phyloP scores from a whole-genome alignment of 2,113 vertebrate species.

The Gopherus flavomarginatus region DNA sequence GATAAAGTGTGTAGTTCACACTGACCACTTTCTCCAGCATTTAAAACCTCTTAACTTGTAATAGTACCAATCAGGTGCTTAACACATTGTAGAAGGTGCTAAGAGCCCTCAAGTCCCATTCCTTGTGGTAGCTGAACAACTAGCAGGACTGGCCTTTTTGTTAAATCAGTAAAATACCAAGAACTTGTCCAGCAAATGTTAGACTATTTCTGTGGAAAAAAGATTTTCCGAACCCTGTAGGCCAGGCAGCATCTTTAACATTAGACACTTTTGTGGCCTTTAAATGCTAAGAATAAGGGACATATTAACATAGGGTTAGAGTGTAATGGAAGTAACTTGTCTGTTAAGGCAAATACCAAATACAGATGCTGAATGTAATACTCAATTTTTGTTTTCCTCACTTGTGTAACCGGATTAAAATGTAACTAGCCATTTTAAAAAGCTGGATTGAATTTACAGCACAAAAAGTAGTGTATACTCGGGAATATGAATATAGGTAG shows the following conservation, averaged over 20 bases:
- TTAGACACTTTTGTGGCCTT: slow-evolving; percentile 4
- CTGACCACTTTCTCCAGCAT: neutral
- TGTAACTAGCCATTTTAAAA: slow-evolving; percentile 62
- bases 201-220: slow-evolving; percentile 62
- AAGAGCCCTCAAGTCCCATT: neutral
- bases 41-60: neutral
- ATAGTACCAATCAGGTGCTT: neutral
- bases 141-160: neutral
- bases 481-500: slow-evolving; percentile 24
- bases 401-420: slow-evolving; percentile 60
- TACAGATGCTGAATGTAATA: slow-evolving; percentile 61
- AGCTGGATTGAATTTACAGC: slow-evolving; percentile 44
- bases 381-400: slow-evolving; percentile 8
- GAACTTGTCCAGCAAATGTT: neutral
- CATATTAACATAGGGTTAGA: slow-evolving; percentile 67
- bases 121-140: neutral
- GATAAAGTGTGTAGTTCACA: neutral
- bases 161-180: neutral
- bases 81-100: neutral
- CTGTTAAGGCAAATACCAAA: slow-evolving; percentile 70
- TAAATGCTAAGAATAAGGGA: slow-evolving; percentile 60
- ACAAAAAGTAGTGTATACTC: slow-evolving; percentile 38
- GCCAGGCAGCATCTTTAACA: slow-evolving; percentile 53
- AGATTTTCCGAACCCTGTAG: slow-evolving; percentile 20
- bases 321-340: slow-evolving; percentile 53